Evolutionary conservation across 2,888 invertebrate genomes (phyloP), one percentile per base, ranked within the genome.

Genomic region (Drosophila aldrichi): DNA sequence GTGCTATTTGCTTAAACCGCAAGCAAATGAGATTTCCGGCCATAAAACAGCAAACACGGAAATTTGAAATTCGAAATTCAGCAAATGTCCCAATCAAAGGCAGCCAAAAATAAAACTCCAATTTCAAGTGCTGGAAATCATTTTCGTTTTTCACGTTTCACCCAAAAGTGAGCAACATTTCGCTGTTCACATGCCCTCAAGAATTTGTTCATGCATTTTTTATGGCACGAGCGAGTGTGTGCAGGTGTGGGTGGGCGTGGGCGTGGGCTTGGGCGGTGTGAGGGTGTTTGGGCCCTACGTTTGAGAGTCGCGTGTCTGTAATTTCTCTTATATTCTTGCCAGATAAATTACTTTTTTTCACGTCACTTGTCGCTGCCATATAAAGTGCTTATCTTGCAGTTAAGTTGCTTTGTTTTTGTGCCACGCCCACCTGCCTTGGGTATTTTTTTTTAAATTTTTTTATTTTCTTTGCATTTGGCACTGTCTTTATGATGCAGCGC

Each of bases 161-260:
- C 38, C 41, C 71, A 59, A 57, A 74, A 84, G 67, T 72, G 71
- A 79, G 72, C 74, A 57, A 72, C 64, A 77, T 84, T 79, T 75
- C 70, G 68, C 56, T 65, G n/a, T n/a, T 48, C 48, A 18, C 67
- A 32, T 48, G 57, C 63, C 64, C 56, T 58, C 62, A 48, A 51
- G 70, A 81, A 85, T 75, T 79, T 80, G 74, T 64, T 75, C 80
- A 83, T 85, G 83, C 76, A 81, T 83, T 81, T 85, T 87, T 86
- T 83, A 80, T 85, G 65, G 60, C 56, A 48, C 48, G 65, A 34
- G 10, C n/a, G 32, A 16, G 34, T 43, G 56, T n/a, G 32, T 14
- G 56, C 0, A 20, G 3, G 32, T 18, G 29, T 14, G 66, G 66
- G 51, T 40, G 18, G 22, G 55, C n/a, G 55, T 29, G 54, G 46